A percentile compares a stretch with the other conserved stretches of the same genome.
Conservation (phyloP, 1,140 invertebrate genomes). For the Gerris buenoi region DNA sequence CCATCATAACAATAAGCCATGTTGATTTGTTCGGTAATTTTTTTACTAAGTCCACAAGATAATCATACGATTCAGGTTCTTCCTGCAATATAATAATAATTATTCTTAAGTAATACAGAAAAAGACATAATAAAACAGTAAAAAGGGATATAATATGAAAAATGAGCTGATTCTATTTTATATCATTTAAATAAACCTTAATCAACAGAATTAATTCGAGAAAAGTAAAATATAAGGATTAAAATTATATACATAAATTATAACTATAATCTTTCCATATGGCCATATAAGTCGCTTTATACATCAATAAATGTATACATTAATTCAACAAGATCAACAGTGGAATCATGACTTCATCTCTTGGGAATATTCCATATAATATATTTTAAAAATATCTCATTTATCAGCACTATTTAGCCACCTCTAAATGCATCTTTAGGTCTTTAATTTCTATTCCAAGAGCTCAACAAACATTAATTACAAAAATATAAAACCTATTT, state of each 20-base stretch:
- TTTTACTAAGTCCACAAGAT: constrained; percentile 30
- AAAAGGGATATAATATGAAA: neutral
- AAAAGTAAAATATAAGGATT: neutral
- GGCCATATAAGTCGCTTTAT: too few relatives aligned
- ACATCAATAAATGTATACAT: too few relatives aligned
- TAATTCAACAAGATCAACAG: too few relatives aligned
- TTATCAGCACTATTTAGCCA: too few relatives aligned
- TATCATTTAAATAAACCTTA: neutral
- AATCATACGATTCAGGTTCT: constrained; percentile 26
- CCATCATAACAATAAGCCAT: constrained; percentile 65
- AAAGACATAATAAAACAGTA: neutral
- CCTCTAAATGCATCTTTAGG: too few relatives aligned
- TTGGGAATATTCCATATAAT: too few relatives aligned
- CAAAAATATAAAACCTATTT: too few relatives aligned
- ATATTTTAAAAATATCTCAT: too few relatives aligned
- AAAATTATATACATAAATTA: neutral
- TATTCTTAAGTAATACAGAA: neutral
- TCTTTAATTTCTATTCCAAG: too few relatives aligned
- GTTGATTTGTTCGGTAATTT: constrained; percentile 29
- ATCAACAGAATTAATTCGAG: neutral
- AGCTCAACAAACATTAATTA: too few relatives aligned
- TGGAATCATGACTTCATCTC: too few relatives aligned
- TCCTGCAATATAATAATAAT: constrained; percentile 21
- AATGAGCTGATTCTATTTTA: too few relatives aligned
- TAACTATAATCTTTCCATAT: neutral